Evolutionary conservation across 2,797 vertebrate species (phyloP).

Genomic region (Rhinatrema bivittatum): DNA sequence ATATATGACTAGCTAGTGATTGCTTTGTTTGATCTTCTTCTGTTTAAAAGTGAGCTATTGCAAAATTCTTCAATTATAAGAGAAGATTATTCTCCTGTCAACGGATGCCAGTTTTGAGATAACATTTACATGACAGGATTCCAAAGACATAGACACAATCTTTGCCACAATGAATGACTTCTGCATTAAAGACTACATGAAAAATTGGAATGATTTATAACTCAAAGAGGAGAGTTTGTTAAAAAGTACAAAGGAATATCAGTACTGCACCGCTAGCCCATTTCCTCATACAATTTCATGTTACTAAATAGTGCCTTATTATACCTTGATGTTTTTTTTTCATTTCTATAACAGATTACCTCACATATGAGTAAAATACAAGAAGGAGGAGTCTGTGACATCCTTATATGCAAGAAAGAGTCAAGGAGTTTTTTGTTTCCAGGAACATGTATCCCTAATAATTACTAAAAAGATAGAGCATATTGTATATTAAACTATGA

Average conservation of each 20-base stretch:
- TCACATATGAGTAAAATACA: too few species aligned
- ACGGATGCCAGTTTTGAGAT: constrained; percentile 12
- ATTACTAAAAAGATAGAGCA: too few species aligned
- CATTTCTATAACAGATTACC: constrained; percentile 23
- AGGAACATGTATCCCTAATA: too few species aligned
- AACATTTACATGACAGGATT: constrained; percentile 19
- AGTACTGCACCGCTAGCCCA: neutral
- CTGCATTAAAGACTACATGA: constrained; percentile 1
- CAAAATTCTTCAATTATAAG: constrained; percentile 10
- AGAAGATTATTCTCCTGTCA: constrained; percentile 16
- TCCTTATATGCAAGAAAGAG: too few species aligned
- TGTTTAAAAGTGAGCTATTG: constrained; percentile 9
- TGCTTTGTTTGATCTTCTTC: constrained; percentile 8
- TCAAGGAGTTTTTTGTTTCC: too few species aligned
- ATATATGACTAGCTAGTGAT: constrained; percentile 7
- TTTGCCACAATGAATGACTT: constrained; percentile 23
- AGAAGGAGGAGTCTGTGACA: too few species aligned
- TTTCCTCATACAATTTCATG: constrained; percentile 11
- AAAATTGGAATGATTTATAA: constrained; percentile 25
- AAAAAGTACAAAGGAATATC: constrained; percentile 12
- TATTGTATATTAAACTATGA: too few species aligned
- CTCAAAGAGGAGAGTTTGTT: constrained; percentile 12
- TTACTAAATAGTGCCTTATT: constrained; percentile 22
- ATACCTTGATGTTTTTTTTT: constrained; percentile 24
- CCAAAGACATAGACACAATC: constrained; percentile 9